Evolutionary conservation across 2,797 vertebrate genomes (phyloP).

Genomic region (Gallinago nigripennis): DNA sequence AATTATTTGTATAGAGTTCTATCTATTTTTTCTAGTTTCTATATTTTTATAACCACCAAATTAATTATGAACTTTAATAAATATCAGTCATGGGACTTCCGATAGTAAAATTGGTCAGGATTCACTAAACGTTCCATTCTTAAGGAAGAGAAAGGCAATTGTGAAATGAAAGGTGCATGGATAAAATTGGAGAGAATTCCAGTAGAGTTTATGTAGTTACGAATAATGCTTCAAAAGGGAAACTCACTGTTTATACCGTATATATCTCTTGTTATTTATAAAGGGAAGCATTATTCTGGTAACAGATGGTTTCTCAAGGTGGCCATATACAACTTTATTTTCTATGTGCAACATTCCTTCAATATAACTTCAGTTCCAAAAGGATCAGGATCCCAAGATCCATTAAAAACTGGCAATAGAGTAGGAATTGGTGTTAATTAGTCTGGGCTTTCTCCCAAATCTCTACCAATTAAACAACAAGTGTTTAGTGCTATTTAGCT

Average conservation of each 20-base stretch:
- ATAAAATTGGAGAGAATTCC: not conserved
- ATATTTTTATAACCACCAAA: not conserved
- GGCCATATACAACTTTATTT: not conserved
- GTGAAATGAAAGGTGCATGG: not conserved
- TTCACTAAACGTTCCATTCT: not conserved
- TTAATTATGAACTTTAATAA: not conserved
- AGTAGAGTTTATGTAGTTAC: not conserved
- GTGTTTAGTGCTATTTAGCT: constrained; percentile 31
- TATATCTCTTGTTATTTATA: not conserved
- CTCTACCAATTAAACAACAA: constrained; percentile 43
- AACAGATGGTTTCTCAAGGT: constrained; percentile 41
- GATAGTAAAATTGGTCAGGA: not conserved
- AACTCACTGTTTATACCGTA: not conserved
- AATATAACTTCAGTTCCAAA: not conserved
- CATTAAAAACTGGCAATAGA: constrained; percentile 7
- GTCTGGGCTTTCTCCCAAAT: constrained; percentile 49
- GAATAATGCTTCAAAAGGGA: not conserved
- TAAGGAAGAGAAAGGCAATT: not conserved
- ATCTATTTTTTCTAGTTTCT: not conserved
- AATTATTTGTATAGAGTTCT: not conserved
- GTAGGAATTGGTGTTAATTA: constrained; percentile 43
- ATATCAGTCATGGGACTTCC: not conserved
- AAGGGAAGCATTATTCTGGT: not conserved
- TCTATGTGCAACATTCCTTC: constrained; percentile 1
- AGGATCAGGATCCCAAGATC: not conserved